phyloP scores from a whole-genome alignment of 2,797 vertebrate species.

The Parambassis ranga region DNA sequence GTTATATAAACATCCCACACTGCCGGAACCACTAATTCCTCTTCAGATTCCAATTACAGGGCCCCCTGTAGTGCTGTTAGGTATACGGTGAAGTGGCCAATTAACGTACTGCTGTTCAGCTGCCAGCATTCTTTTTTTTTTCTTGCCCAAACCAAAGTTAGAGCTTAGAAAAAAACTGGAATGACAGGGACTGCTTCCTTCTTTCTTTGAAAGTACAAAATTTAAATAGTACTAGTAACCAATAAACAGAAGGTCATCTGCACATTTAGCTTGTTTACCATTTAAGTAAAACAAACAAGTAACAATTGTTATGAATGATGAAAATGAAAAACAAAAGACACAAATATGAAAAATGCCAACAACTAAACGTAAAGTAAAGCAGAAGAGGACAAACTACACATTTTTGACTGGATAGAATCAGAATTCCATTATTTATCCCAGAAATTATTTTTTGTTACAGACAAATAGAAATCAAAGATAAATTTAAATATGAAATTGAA shows the following conservation, averaged over 20 bases:
- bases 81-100: conserved; percentile 7
- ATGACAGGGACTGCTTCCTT: background rate
- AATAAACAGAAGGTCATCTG: too few species aligned
- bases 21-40: conserved; percentile 9
- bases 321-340: conserved; percentile 11
- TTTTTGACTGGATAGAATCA: too few species aligned
- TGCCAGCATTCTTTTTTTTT: background rate
- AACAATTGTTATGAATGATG: background rate
- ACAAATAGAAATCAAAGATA: too few species aligned
- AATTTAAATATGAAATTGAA: too few species aligned
- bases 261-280: too few species aligned
- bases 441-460: too few species aligned
- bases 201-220: background rate
- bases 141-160: background rate
- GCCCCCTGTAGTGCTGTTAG: conserved; percentile 13
- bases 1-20: conserved; percentile 4
- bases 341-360: conserved; percentile 21
- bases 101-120: background rate
- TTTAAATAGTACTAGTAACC: too few species aligned
- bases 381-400: too few species aligned
- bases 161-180: background rate
- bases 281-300: too few species aligned
- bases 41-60: conserved; percentile 12
- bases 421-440: too few species aligned
- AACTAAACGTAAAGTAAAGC: conserved; percentile 9